Percentiles rank a stretch among this genome's conserved stretches.
phyloP scores from a whole-genome alignment of 1,140 invertebrate genomes.

The Vollenhovia emeryi region DNA sequence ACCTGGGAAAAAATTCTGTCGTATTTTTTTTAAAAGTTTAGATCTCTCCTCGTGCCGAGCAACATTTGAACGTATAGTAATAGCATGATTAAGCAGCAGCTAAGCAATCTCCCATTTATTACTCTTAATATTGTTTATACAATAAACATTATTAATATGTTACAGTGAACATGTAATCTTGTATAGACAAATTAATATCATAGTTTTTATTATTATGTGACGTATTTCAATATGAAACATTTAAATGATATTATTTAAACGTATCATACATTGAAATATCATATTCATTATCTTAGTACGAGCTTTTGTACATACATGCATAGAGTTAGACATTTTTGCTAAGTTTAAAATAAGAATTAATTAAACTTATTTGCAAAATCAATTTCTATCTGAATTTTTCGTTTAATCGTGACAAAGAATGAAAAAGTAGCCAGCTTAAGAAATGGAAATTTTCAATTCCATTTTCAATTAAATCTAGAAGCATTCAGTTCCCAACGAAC shows the following conservation, averaged over 20 bases:
- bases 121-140: background rate
- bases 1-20: background rate
- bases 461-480: constrained; percentile 40
- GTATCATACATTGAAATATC: too few relatives aligned
- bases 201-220: too few relatives aligned
- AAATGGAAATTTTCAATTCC: constrained; percentile 18
- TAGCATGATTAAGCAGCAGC: background rate
- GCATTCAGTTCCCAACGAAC: background rate
- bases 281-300: background rate
- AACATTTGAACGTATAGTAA: background rate
- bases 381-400: background rate
- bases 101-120: background rate
- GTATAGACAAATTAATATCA: background rate
- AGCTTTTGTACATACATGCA: background rate
- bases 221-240: too few relatives aligned
- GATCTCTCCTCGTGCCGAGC: background rate
- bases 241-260: too few relatives aligned
- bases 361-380: background rate
- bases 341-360: background rate
- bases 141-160: too few relatives aligned
- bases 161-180: too few relatives aligned
- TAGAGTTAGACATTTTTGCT: background rate
- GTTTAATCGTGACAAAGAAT: background rate
- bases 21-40: background rate
- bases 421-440: background rate